phyloP scores from a whole-genome alignment of 2,797 vertebrate species.

The Catharus ustulatus region DNA sequence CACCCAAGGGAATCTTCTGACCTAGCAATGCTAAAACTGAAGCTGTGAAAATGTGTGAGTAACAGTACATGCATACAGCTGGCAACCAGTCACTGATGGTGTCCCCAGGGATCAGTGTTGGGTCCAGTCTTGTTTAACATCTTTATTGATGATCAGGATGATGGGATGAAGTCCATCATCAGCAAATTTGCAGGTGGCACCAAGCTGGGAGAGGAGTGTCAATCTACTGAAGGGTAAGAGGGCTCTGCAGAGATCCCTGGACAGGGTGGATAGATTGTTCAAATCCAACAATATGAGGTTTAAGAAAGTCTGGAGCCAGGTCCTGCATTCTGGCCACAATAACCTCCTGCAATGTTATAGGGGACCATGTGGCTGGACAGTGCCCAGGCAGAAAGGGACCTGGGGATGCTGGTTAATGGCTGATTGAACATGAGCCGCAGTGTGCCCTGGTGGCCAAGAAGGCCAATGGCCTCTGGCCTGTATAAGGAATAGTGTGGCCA shows the following conservation, averaged over 20 bases:
- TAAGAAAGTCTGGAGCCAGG: accelerated
- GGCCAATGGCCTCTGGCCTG: neutral
- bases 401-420: accelerated
- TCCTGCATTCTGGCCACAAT: neutral
- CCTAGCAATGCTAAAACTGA: neutral
- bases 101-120: neutral
- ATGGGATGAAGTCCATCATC: too few species aligned
- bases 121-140: neutral
- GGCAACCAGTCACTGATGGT: neutral
- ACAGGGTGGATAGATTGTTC: too few species aligned
- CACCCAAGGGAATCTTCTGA: neutral
- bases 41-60: neutral
- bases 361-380: accelerated
- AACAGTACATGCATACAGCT: neutral
- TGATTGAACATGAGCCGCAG: accelerated
- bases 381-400: neutral
- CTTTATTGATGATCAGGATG: neutral
- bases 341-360: accelerated
- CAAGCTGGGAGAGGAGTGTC: accelerated
- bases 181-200: neutral
- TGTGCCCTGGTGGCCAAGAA: too few species aligned
- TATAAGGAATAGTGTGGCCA: neutral
- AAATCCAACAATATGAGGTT: neutral
- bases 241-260: neutral
- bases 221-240: neutral